Evolutionary conservation across 2,113 vertebrate genomes (phyloP).

Genomic region (Struthidea cinerea): DNA sequence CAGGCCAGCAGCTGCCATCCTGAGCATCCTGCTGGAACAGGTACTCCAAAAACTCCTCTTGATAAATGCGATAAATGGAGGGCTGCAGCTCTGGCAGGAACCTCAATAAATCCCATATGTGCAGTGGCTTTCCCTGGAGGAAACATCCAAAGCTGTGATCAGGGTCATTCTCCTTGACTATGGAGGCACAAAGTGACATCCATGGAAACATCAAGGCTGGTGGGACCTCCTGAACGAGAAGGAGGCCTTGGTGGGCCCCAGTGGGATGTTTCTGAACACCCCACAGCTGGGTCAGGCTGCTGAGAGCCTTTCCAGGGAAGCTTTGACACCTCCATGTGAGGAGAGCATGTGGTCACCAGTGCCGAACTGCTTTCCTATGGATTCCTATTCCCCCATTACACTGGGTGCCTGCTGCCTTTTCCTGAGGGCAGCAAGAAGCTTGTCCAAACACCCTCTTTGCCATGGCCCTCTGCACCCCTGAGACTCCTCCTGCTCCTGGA

Average conservation of each 20-base stretch:
- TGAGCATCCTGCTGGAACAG: not conserved
- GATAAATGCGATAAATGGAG: not conserved
- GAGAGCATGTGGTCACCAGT: fast-evolving
- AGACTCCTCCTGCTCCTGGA: not conserved
- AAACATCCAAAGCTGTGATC: not conserved
- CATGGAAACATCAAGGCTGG: not conserved
- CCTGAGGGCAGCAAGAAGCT: not conserved
- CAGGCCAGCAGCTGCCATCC: not conserved
- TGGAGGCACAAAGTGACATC: not conserved
- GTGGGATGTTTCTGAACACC: not conserved
- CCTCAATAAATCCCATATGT: not conserved
- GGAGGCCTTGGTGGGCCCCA: not conserved
- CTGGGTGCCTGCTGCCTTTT: not conserved
- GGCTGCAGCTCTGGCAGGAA: not conserved
- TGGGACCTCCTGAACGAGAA: not conserved
- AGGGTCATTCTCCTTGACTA: fast-evolving
- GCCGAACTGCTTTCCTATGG: not conserved
- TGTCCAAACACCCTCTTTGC: not conserved
- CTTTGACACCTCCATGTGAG: fast-evolving
- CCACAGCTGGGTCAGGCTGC: not conserved
- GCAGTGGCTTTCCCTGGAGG: not conserved
- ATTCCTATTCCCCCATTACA: not conserved
- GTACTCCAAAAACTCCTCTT: not conserved
- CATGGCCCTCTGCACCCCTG: not conserved
- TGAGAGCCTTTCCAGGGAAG: not conserved